Percentiles rank a stretch among this genome's conserved stretches.
Evolutionary conservation across 2,797 vertebrate genomes (phyloP).

Genomic region (Characodon lateralis): DNA sequence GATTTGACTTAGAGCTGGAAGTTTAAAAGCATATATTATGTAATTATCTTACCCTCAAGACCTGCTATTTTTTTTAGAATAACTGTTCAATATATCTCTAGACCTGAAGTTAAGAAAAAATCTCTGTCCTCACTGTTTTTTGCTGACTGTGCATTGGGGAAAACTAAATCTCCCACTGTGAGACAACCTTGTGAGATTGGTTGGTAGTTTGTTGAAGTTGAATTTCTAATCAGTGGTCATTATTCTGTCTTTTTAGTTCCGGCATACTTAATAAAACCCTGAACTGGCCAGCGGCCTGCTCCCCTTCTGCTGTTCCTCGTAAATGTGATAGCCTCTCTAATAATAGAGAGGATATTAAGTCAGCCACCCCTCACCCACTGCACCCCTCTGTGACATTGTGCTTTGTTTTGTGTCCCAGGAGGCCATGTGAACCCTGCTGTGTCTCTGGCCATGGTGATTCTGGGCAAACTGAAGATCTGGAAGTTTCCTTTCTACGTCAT

Average conservation of each 20-base stretch:
- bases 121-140: background rate
- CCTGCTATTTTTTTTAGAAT: too few species aligned
- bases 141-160: background rate
- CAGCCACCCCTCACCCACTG: conserved; percentile 32
- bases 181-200: background rate
- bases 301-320: conserved; percentile 64
- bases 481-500: conserved; percentile 93
- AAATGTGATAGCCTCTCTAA: conserved; percentile 57
- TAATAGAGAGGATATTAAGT: conserved; percentile 55
- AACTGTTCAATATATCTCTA: too few species aligned
- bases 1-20: too few species aligned
- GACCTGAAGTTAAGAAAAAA: background rate
- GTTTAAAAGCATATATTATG: too few species aligned
- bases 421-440: conserved; percentile 89
- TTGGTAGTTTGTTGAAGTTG: conserved; percentile 4
- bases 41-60: too few species aligned
- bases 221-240: conserved; percentile 40
- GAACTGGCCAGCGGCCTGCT: conserved; percentile 43
- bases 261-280: conserved; percentile 45
- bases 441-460: conserved; percentile 93
- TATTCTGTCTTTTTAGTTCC: conserved; percentile 39
- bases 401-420: conserved; percentile 75
- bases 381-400: conserved; percentile 37
- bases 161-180: background rate
- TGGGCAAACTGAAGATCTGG: conserved; percentile 91